Evolutionary conservation across 2,888 invertebrate genomes (phyloP), one percentile per base, ranked within the genome.

Genomic region (Zeuzera pyrina): DNA sequence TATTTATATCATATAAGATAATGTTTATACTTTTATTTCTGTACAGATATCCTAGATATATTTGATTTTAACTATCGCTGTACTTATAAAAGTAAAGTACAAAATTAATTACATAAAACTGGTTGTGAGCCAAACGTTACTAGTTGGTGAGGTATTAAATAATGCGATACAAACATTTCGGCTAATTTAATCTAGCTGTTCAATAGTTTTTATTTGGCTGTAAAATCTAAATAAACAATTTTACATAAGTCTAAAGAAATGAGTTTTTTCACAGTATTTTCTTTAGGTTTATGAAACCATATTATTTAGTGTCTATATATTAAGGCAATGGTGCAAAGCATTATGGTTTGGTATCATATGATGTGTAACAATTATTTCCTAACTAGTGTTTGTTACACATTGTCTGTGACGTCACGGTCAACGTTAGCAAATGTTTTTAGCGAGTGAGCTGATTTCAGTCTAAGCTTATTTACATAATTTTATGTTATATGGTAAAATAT

Each of bases 291-390:
- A 44, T 54, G 47, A 58, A 63, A 63, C 55, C 56, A 37, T 50
- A 57, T n/a, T n/a, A n/a, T 57, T 57, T 57, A 56, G 49, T 60
- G 52, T 68, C 49, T 66, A 50, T 59, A 47, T 54, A 34, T 48
- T 63, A 60, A 62, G 66, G 65, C 66, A 66, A 67, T 59, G 70
- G 68, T 72, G 71, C 68, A 65, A 63, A 57, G 57, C 57, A 61
- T 61, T 61, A 46, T n/a, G 44, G 49, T 54, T 64, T 57, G 57
- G 48, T 64, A 56, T n/a, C n/a, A n/a, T n/a, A n/a, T n/a, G n/a
- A n/a, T n/a, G n/a, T n/a, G n/a, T n/a, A n/a, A n/a, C n/a, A n/a
- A n/a, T n/a, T n/a, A n/a, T n/a, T n/a, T n/a, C n/a, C n/a, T n/a
- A n/a, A n/a, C n/a, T n/a, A n/a, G n/a, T n/a, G n/a, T n/a, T n/a